Evolutionary conservation across 2,113 vertebrate genomes (phyloP), one percentile per base, ranked within the genome.

Genomic region (Fregetta grallaria): DNA sequence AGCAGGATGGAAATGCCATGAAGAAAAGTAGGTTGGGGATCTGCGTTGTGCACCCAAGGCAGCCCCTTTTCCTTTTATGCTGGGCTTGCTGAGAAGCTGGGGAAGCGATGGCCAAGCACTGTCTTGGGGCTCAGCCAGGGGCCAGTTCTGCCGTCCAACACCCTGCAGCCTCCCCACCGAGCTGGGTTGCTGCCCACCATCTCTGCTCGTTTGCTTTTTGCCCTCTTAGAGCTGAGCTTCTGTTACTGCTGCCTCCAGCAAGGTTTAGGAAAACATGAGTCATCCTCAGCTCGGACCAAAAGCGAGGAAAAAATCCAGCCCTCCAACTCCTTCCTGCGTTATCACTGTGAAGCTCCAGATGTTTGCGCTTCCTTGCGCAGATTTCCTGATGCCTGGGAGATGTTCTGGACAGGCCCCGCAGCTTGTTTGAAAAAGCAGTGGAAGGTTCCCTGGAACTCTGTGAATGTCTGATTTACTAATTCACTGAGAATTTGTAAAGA

Each of bases 161-260:
- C 16, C 25, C 55, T 0, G 0, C 53, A 76, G 62, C 56, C 32
- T 76, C 32, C 14, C 22, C 38, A 6, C 5, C 0, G 0, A 66
- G 27, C 30, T 36, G 38, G 12, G 34, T 15, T 47, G 34, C 65
- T 82, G 61, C 70, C 86, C 32, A 15, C 32, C 38, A 32, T 59
- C 78, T 85, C 56, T 2, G 1, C 29, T 70, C 0, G 0, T 36
- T 40, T 50, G n/a, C n/a, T 78, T 90, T 63, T 70, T 45, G 27
- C 50, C 42, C 71, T 78, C 74, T 32, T 29, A 67, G n/a, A 49
- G 29, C 62, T 68, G 38, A 86, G 17, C 44, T 94, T 49, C 44
- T 79, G 4, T 36, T 59, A 50, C 44, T 56, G 58, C 63, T 77
- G 6, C 30, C 49, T 70, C 59, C 17, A 36, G 34, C 7, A 73